Percentiles rank a stretch among this genome's conserved stretches.
phyloP scores from a whole-genome alignment of 2,797 vertebrate species.

The Triplophysa yarkandensis region DNA sequence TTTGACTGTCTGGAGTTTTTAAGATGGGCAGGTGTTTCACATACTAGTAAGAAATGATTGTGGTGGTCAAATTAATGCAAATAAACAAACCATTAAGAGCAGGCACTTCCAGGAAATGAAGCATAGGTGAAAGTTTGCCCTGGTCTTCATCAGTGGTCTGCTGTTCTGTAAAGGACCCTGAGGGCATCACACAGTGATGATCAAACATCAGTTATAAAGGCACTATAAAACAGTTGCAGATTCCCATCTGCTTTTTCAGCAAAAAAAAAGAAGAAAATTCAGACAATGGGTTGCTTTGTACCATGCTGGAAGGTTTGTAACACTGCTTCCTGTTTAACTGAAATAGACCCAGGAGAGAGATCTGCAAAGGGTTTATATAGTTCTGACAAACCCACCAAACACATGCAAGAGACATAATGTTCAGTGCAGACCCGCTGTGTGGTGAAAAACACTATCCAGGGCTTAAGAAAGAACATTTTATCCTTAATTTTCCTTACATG shows the following conservation, averaged over 20 bases:
- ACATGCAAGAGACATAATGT: constrained; percentile 43
- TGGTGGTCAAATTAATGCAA: not conserved
- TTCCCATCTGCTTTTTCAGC: constrained; percentile 59
- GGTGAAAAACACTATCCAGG: constrained; percentile 32
- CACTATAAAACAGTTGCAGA: constrained; percentile 55
- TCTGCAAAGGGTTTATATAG: constrained; percentile 30
- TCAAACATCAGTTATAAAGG: constrained; percentile 34
- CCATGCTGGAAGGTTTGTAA: constrained; percentile 50
- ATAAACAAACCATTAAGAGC: not conserved
- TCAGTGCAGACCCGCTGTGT: constrained; percentile 29
- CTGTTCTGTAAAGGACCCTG: constrained; percentile 42
- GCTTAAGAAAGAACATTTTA: constrained; percentile 34
- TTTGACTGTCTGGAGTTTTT: not conserved
- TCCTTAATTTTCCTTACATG: constrained; percentile 2
- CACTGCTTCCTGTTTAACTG: constrained; percentile 60
- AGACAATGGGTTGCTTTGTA: constrained; percentile 68
- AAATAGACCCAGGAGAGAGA: constrained; percentile 47
- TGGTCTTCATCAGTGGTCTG: constrained; percentile 16
- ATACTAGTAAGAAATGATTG: not conserved
- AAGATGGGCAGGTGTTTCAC: not conserved
- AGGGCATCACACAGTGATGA: constrained; percentile 32
- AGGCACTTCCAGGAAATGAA: not conserved
- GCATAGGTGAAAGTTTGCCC: not conserved
- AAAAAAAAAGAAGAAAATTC: constrained; percentile 26
- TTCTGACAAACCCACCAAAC: constrained; percentile 32